A percentile compares a stretch with the other conserved stretches of the same genome.
phyloP scores from a whole-genome alignment of 2,113 vertebrate genomes.

The Asarcornis scutulata region DNA sequence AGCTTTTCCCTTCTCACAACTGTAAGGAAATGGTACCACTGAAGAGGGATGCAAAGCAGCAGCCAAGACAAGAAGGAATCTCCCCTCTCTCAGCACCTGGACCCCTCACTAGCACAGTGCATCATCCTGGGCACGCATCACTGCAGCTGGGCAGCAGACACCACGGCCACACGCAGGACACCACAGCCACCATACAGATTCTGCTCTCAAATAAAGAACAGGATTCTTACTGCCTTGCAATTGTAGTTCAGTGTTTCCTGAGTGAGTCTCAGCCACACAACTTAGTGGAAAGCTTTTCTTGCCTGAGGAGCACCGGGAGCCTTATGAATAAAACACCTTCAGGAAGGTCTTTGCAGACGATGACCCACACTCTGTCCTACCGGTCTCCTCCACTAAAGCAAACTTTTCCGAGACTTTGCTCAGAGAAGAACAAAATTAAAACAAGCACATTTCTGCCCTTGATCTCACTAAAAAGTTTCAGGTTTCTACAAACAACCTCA shows the following conservation, averaged over 20 bases:
- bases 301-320: not conserved
- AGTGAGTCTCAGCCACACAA: not conserved
- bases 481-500: not conserved
- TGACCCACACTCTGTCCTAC: not conserved
- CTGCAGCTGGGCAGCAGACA: not conserved
- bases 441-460: not conserved
- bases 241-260: not conserved
- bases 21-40: not conserved
- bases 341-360: not conserved
- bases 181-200: not conserved
- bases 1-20: not conserved
- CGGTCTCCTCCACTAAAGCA: not conserved
- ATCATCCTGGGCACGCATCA: fast-evolving
- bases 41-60: not conserved
- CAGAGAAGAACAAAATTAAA: not conserved
- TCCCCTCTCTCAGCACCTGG: not conserved
- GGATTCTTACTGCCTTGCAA: not conserved
- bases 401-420: not conserved
- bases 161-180: not conserved
- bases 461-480: not conserved
- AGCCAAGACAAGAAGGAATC: not conserved
- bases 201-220: not conserved
- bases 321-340: not conserved
- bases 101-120: not conserved
- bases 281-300: not conserved